Evolutionary conservation across 1,140 invertebrate species (phyloP), one percentile per base, ranked within the genome.

Genomic region (Anagrus nilaparvatae): DNA sequence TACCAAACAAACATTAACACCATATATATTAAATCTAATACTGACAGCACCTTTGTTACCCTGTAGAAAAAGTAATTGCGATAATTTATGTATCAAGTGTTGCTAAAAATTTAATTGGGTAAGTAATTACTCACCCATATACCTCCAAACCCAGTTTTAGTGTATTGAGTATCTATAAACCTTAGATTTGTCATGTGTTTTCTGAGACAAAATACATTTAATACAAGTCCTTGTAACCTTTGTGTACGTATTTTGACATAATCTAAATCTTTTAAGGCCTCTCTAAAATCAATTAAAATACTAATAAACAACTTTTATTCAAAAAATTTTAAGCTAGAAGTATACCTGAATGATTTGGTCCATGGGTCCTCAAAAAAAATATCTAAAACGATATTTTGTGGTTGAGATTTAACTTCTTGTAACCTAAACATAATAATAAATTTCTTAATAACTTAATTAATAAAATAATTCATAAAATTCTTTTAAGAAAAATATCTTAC

Each of bases 21-120:
- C 91, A 57, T 88, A 87, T 8, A 90, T 70, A 49, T 83, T 84
- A 49, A 95, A 77, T 34, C 92, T 71, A 32, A 93, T 74, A 55
- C 83, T 90, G 0, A 93, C 83, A 3, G 85, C 91, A 16, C 93
- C 92, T 75, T 96, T 97, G 62, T 95, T 96, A 39, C 91, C 91
- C 88, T 91, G 61, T 35, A 35, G n/a, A 32, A 24, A 18, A 3
- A 35, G 14, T 30, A 21, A 37, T 28, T 25, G 8, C 20, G 32
- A 29, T 34, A 30, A 27, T 24, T 21, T 35, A 10, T 36, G 7
- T 19, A 12, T 23, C 1, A 5, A 29, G 30, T 6, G 7, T 28
- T 25, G 29, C 23, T 17, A 17, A 13, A 33, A 16, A 40, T 42
- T 21, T 35, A 20, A n/a, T 16, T 30, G 16, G 28, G 14, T 18